These are phyloP conservation scores for Panagrolaimus sp. DNA, from an alignment of 1,140 invertebrate species.

Conservation along the genomic window DNA sequence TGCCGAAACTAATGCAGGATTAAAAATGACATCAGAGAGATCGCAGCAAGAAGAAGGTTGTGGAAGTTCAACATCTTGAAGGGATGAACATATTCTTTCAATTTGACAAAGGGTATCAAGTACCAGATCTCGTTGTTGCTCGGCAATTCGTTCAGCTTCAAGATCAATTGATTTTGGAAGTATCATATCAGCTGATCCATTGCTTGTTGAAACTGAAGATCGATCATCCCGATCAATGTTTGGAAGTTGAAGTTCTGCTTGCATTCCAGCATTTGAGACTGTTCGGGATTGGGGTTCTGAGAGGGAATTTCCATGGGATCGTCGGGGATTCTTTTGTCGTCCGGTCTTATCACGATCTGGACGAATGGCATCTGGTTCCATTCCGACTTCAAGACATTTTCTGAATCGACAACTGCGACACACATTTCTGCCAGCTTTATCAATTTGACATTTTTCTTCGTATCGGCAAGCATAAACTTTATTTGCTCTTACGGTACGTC, in stretches of 20 bases:
- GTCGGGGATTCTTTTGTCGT: slow-evolving; percentile 54
- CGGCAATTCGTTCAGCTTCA: slow-evolving; percentile 16
- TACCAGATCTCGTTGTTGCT: slow-evolving; percentile 28
- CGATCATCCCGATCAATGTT: slow-evolving; percentile 14
- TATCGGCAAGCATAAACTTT: slow-evolving; percentile 57
- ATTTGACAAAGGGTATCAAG: slow-evolving; percentile 46
- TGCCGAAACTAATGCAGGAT: not conserved
- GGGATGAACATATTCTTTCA: slow-evolving; percentile 41
- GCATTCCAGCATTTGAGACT: slow-evolving; percentile 1
- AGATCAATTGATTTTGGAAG: slow-evolving; percentile 40
- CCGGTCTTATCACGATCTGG: slow-evolving; percentile 58
- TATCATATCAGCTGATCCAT: slow-evolving; percentile 46
- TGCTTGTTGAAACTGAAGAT: not conserved
- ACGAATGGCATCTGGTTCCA: slow-evolving; percentile 63
- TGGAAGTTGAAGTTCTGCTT: slow-evolving; percentile 4
- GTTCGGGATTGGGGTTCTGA: not conserved
- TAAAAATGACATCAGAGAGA: not conserved
- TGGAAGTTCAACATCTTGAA: slow-evolving; percentile 25
- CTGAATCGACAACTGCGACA: slow-evolving; percentile 64
- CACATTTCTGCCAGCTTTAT: slow-evolving; percentile 62
- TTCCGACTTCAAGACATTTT: slow-evolving; percentile 65
- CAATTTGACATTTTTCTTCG: slow-evolving; percentile 55
- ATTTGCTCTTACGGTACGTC: slow-evolving; percentile 56
- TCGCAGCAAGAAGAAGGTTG: slow-evolving; percentile 5
- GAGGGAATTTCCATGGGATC: slow-evolving; percentile 17